These are phyloP conservation scores for Bos javanicus DNA, from an alignment of 2,113 vertebrate genomes.

Conservation along the genomic window DNA sequence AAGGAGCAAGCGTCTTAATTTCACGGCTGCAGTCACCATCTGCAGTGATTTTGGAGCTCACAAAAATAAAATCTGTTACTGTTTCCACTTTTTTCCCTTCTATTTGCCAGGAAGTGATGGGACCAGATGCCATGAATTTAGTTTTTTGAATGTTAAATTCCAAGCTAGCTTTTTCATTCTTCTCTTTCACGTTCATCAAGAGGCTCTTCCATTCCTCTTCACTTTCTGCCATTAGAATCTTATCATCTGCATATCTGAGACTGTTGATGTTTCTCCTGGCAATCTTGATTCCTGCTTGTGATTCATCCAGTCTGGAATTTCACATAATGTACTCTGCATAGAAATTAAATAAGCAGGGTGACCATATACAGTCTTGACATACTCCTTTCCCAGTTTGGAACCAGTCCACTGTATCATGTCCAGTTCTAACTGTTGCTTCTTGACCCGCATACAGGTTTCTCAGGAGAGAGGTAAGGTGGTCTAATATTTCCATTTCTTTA, in stretches of 20 bases:
- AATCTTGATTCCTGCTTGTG: not conserved
- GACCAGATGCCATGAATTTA: not conserved
- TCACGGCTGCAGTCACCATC: not conserved
- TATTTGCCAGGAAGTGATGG: not conserved
- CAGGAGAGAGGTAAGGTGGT: not conserved
- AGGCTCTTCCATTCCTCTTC: not conserved
- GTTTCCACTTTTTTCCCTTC: not conserved
- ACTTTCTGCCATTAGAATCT: not conserved
- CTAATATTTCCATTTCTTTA: not conserved
- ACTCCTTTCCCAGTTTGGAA: not conserved
- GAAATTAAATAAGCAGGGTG: not conserved
- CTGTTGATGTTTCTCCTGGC: not conserved
- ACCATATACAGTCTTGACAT: not conserved
- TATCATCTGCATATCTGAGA: not conserved
- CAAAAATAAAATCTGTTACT: not conserved
- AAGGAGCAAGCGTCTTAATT: not conserved
- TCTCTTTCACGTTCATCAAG: not conserved
- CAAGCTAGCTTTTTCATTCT: not conserved
- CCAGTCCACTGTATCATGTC: not conserved
- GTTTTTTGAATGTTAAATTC: not conserved
- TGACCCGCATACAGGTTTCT: not conserved
- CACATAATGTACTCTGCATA: not conserved
- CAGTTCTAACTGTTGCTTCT: not conserved
- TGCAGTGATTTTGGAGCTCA: not conserved
- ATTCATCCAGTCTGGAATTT: not conserved